A percentile compares a stretch with the other conserved stretches of the same genome.
phyloP scores from a whole-genome alignment of 1,140 invertebrate genomes.

The Lasioglossum albipes region DNA sequence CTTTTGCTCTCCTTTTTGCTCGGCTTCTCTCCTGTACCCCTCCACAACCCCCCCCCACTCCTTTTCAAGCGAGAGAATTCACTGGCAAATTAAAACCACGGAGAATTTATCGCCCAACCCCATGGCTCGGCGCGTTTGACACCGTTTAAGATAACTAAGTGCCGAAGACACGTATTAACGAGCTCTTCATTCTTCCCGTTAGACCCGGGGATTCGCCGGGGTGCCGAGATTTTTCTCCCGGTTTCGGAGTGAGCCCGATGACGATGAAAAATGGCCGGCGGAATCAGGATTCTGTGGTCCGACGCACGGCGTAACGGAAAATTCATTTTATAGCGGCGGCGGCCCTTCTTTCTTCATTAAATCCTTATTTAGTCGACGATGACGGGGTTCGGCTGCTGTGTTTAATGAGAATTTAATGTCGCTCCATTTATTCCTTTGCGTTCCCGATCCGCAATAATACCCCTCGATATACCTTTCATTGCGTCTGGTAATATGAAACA shows the following conservation, averaged over 20 bases:
- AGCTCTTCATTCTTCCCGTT: slow-evolving; percentile 60
- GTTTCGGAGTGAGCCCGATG: slow-evolving; percentile 5
- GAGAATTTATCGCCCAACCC: slow-evolving; percentile 64
- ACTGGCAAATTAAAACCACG: slow-evolving; percentile 73
- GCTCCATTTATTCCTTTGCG: not conserved
- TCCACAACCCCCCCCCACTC: no score
- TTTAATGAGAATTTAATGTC: slow-evolving; percentile 19
- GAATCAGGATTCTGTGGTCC: slow-evolving; percentile 39
- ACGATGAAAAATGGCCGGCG: slow-evolving; percentile 40
- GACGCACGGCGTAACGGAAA: slow-evolving; percentile 30
- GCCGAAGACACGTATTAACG: slow-evolving; percentile 68
- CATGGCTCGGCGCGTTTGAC: slow-evolving; percentile 50
- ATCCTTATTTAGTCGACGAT: slow-evolving; percentile 17
- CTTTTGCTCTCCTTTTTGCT: slow-evolving; percentile 13
- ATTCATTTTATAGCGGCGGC: slow-evolving; percentile 19
- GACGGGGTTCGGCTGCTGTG: not conserved
- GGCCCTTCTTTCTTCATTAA: not conserved
- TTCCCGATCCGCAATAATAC: not conserved
- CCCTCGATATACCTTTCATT: not conserved
- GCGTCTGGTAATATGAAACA: not conserved
- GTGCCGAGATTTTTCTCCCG: slow-evolving; percentile 31
- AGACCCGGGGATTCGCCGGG: not conserved
- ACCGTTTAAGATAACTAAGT: slow-evolving; percentile 67
- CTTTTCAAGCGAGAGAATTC: slow-evolving; percentile 54
- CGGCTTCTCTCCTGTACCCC: not conserved